Evolutionary conservation across 2,888 invertebrate genomes (phyloP).

Genomic region (Seira sanloemensis): DNA sequence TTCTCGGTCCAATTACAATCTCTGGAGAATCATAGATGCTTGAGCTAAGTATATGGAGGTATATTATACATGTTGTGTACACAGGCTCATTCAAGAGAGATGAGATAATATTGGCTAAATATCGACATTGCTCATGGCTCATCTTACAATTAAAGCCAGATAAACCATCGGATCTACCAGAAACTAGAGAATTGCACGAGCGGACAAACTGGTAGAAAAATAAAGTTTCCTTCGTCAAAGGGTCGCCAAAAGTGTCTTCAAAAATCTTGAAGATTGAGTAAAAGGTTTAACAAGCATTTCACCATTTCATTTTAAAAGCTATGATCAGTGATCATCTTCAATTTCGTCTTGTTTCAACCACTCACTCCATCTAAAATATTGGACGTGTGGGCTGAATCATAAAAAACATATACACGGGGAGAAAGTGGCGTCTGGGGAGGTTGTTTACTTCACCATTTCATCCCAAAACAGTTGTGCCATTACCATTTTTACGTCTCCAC

Average conservation of each 20-base stretch:
- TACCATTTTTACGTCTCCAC: slow-evolving; percentile 11
- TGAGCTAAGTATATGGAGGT: no score
- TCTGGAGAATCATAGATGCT: slow-evolving; percentile 17
- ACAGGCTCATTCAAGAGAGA: no score
- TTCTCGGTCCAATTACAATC: slow-evolving; percentile 39
- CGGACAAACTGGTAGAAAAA: slow-evolving; percentile 41
- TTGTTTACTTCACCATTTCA: slow-evolving; percentile 48
- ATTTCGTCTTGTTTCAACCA: background rate
- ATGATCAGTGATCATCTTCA: no score
- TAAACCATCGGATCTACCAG: no score
- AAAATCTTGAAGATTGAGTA: no score
- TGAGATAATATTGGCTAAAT: no score
- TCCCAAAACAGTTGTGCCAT: slow-evolving; percentile 7
- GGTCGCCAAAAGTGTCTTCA: no score
- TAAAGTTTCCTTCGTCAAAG: slow-evolving; percentile 42
- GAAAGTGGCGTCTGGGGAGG: slow-evolving; percentile 48
- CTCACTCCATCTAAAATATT: background rate
- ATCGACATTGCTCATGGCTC: slow-evolving; percentile 16
- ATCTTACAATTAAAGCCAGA: slow-evolving; percentile 51
- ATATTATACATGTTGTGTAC: no score
- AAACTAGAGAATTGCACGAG: no score
- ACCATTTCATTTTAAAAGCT: no score
- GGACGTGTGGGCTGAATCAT: background rate
- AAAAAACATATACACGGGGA: background rate
- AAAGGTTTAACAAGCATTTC: no score